phyloP scores from a whole-genome alignment of 2,888 invertebrate genomes.

The Dysmachus trigonus region DNA sequence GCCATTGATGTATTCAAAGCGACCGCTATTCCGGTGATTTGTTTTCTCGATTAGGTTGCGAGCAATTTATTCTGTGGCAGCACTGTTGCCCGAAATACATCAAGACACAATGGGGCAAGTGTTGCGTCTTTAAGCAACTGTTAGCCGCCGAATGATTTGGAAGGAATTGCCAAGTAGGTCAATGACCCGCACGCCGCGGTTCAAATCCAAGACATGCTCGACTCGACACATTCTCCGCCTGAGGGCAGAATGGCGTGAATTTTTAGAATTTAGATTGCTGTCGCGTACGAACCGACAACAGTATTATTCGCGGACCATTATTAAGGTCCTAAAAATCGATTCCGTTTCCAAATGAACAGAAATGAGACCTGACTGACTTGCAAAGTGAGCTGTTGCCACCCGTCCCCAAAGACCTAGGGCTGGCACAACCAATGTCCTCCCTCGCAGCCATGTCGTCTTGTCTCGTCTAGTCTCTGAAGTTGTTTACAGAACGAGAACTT shows the following conservation, averaged over 20 bases:
- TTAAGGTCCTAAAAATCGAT: not conserved
- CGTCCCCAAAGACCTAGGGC: not conserved
- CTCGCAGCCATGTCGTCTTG: not conserved
- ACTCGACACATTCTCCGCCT: not conserved
- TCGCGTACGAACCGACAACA: not conserved
- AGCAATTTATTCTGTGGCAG: not conserved
- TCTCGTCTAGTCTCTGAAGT: not conserved
- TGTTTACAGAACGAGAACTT: not conserved
- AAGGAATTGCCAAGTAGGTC: not conserved
- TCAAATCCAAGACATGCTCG: not conserved
- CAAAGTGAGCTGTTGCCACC: not conserved
- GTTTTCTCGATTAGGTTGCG: not conserved
- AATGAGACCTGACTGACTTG: not conserved
- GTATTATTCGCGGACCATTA: not conserved
- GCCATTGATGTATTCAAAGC: not conserved
- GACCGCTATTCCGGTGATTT: not conserved
- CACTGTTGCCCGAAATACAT: not conserved
- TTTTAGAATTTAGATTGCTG: not conserved
- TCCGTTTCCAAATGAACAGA: not conserved
- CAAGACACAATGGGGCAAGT: not conserved
- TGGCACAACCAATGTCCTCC: not conserved
- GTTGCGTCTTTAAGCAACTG: not conserved
- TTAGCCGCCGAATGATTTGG: not conserved
- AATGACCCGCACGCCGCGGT: not conserved
- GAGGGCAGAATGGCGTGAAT: not conserved